Evolutionary conservation across 35 echinoderm and acorn worm genomes (phyloP).

Genomic region (Anneissia japonica): DNA sequence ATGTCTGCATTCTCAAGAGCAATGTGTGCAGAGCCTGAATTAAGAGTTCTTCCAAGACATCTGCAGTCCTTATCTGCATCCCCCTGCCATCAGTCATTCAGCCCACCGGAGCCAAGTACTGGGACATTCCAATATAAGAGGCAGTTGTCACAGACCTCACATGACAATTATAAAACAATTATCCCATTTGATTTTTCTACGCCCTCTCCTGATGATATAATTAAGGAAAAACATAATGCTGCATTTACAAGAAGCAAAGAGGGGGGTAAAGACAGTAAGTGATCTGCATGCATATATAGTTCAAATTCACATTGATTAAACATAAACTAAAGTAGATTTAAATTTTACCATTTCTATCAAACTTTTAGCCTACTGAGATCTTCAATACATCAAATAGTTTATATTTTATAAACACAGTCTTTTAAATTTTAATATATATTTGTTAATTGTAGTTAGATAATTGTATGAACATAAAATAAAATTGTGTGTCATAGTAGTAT

Average conservation of each 20-base stretch:
- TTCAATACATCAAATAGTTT: too few relatives aligned
- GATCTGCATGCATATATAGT: too few relatives aligned
- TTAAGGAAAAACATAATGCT: constrained; percentile 42
- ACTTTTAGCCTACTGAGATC: too few relatives aligned
- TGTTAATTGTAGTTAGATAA: too few relatives aligned
- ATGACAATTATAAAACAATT: background rate
- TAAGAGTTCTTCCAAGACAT: background rate
- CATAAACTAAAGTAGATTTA: too few relatives aligned
- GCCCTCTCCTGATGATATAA: constrained; percentile 86
- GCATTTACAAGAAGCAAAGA: constrained; percentile 37
- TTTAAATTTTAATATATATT: too few relatives aligned
- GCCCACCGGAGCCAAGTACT: background rate
- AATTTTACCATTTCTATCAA: too few relatives aligned
- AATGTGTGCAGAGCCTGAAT: background rate
- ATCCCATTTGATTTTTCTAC: constrained; percentile 79
- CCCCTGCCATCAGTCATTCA: background rate
- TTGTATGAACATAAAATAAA: too few relatives aligned
- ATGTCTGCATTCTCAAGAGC: background rate
- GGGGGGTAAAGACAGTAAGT: background rate
- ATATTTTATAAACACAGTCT: too few relatives aligned
- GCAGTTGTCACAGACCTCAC: background rate
- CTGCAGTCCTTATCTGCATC: background rate
- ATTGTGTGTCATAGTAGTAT: too few relatives aligned
- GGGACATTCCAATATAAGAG: background rate
- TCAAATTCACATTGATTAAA: too few relatives aligned